Evolutionary conservation across 2,797 vertebrate genomes (phyloP).

Genomic region (Syngnathus rostellatus): DNA sequence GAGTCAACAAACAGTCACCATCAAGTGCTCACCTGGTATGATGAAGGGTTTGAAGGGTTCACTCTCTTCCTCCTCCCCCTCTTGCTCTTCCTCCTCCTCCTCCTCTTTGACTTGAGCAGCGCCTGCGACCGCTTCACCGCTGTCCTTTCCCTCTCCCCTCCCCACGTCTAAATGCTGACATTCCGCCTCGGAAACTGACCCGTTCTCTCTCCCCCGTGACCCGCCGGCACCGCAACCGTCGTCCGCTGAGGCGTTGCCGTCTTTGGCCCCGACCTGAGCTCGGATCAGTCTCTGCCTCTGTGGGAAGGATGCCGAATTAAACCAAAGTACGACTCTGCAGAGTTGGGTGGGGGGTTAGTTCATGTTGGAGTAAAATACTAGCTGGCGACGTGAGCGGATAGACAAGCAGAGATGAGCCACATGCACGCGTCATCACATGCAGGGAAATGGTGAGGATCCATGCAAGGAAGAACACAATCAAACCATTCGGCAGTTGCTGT

Average conservation of each 20-base stretch:
- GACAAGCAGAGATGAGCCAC: neutral
- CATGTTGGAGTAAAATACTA: neutral
- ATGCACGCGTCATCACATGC: neutral
- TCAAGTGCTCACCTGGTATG: conserved; percentile 58
- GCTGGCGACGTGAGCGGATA: neutral
- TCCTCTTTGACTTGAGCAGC: conserved; percentile 52
- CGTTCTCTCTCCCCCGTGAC: conserved; percentile 59
- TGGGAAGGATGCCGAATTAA: conserved; percentile 4
- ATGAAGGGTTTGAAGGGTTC: conserved; percentile 57
- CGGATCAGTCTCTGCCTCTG: conserved; percentile 72
- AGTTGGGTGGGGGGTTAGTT: neutral
- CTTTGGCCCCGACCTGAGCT: conserved; percentile 50
- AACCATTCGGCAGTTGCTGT: no score
- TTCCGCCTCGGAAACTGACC: conserved; percentile 50
- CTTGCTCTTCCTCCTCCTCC: conserved; percentile 57
- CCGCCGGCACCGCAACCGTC: conserved; percentile 35
- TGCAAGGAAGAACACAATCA: neutral
- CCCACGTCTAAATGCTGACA: conserved; percentile 47
- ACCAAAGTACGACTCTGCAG: neutral
- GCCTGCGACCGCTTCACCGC: conserved; percentile 12
- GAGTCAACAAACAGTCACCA: neutral
- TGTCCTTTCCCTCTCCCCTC: conserved; percentile 32
- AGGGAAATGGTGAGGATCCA: neutral
- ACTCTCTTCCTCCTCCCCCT: conserved; percentile 43
- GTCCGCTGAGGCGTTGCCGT: conserved; percentile 42